These are phyloP conservation scores for Subacronicta megacephala DNA, from an alignment of 2,888 invertebrate species.

Conservation along the genomic window DNA sequence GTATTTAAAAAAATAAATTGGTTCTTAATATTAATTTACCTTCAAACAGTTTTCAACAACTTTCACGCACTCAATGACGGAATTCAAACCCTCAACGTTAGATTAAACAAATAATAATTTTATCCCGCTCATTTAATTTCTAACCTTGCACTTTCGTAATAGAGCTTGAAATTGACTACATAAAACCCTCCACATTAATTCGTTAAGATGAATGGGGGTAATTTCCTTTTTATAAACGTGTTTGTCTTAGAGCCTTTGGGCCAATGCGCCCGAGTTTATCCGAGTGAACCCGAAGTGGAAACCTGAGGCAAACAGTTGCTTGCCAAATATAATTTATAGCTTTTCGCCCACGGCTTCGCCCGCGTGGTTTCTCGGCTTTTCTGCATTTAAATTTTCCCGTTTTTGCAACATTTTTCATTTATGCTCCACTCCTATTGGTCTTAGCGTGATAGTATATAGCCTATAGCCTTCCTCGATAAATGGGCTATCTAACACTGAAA, in stretches of 20 bases:
- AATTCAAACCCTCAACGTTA: conserved; percentile 17
- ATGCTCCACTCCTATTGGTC: no score
- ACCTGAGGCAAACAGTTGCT: conserved; percentile 14
- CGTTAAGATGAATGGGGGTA: conserved; percentile 42
- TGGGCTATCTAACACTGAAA: no score
- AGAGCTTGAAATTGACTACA: conserved; percentile 10
- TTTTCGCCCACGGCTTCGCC: no score
- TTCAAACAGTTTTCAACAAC: conserved; percentile 8
- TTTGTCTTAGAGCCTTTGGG: conserved; percentile 26
- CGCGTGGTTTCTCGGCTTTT: no score
- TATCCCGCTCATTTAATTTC: conserved; percentile 1
- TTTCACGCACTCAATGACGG: conserved; percentile 17
- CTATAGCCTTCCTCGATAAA: no score
- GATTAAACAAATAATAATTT: conserved; percentile 16
- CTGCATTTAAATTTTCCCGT: no score
- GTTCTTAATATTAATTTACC: conserved; percentile 12
- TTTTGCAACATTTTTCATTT: no score
- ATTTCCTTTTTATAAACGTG: conserved; percentile 40
- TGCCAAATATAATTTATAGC: conserved; percentile 15
- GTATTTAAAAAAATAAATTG: conserved; percentile 16
- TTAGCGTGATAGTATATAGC: no score
- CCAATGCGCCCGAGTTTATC: not conserved
- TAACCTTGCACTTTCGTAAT: fast-evolving
- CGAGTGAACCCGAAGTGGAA: conserved; percentile 8
- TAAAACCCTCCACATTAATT: conserved; percentile 10